Percentiles rank a stretch among this genome's conserved stretches.
phyloP scores from a whole-genome alignment of 1,140 invertebrate species.

The Hycleus cichorii region DNA sequence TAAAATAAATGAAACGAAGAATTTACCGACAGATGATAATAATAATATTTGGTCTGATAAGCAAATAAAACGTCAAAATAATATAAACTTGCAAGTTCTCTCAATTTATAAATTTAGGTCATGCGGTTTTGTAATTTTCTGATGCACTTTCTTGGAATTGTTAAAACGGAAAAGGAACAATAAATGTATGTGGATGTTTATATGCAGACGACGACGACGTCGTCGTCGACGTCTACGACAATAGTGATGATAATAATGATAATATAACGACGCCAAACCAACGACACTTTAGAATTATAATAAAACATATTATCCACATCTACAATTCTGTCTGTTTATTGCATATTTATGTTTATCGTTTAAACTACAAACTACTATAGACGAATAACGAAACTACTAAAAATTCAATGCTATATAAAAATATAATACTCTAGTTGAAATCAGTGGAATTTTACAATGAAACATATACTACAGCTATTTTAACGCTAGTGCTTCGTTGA shows the following conservation, averaged over 20 bases:
- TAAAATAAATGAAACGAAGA: too few species aligned
- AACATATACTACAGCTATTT: too few species aligned
- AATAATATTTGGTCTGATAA: too few species aligned
- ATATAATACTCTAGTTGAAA: too few species aligned
- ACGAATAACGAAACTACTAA: too few species aligned
- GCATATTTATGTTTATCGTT: conserved; percentile 16
- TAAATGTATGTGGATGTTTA: too few species aligned
- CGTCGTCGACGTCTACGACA: not conserved
- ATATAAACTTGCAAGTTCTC: not conserved
- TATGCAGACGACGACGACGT: not conserved
- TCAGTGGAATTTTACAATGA: too few species aligned
- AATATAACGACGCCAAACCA: too few species aligned
- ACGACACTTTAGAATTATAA: conserved; percentile 19
- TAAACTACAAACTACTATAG: conserved; percentile 7
- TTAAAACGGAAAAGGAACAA: not conserved
- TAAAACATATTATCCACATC: conserved; percentile 17
- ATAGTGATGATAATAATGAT: too few species aligned
- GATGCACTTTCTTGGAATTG: conserved; percentile 15
- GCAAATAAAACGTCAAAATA: not conserved
- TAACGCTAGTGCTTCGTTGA: too few species aligned
- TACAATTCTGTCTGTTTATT: conserved; percentile 16
- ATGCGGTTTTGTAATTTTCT: conserved; percentile 16
- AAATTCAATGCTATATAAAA: too few species aligned
- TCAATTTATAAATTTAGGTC: conserved; percentile 12
- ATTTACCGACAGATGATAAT: too few species aligned